A percentile compares a stretch with the other conserved stretches of the same genome.
These are phyloP conservation scores for Andinoacara biseriatus DNA, from an alignment of 2,113 vertebrate genomes.

Conservation along the genomic window DNA sequence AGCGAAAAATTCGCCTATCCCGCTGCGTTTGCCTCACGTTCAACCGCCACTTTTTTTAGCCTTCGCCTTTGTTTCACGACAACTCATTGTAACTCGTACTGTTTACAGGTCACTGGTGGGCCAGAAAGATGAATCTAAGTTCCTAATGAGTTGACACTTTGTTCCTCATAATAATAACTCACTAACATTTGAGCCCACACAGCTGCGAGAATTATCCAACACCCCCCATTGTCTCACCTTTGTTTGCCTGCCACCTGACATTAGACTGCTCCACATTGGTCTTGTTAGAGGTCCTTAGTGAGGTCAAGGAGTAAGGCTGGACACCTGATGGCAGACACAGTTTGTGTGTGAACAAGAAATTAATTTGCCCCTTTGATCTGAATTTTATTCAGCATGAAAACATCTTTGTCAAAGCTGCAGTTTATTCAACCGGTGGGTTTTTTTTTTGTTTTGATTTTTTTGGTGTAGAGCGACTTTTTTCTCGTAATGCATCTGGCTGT, in stretches of 20 bases:
- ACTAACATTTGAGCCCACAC: slow-evolving; percentile 48
- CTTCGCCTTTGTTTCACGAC: slow-evolving; percentile 61
- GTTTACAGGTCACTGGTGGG: slow-evolving; percentile 74
- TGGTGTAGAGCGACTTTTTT: not conserved
- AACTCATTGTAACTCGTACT: slow-evolving; percentile 18
- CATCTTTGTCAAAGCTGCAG: not conserved
- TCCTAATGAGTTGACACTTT: slow-evolving; percentile 75
- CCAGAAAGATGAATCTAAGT: slow-evolving; percentile 56
- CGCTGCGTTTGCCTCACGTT: slow-evolving; percentile 33
- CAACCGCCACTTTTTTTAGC: not conserved
- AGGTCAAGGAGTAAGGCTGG: slow-evolving; percentile 50
- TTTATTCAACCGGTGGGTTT: rapidly evolving
- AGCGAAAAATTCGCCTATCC: slow-evolving; percentile 8
- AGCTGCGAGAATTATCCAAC: slow-evolving; percentile 72
- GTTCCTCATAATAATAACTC: slow-evolving; percentile 62
- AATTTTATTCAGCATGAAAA: not conserved
- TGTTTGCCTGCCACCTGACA: slow-evolving; percentile 75
- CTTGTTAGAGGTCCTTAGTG: slow-evolving; percentile 45
- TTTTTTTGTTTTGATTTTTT: too few relatives aligned
- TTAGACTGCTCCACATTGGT: slow-evolving; percentile 63
- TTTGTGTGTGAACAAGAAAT: slow-evolving; percentile 29
- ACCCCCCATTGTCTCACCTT: slow-evolving; percentile 71
- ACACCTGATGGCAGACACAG: slow-evolving; percentile 37
- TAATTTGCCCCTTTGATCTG: not conserved
- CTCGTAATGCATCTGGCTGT: not conserved